Evolutionary conservation across 2,113 vertebrate species (phyloP).

Genomic region (Potamarius usumacintae): DNA sequence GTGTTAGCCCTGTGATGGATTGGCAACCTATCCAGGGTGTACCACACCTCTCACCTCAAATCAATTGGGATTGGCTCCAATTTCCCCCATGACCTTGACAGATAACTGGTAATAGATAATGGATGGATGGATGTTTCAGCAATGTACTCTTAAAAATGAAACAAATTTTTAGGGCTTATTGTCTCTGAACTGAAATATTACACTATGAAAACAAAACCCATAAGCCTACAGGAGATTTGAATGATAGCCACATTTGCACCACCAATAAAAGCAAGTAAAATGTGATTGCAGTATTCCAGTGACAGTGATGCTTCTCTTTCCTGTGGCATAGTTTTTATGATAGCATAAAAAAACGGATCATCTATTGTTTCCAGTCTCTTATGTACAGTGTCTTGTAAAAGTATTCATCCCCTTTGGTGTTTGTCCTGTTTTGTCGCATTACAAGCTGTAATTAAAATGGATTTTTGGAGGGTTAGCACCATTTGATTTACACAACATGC

Average conservation of each 20-base stretch:
- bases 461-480: too few species aligned
- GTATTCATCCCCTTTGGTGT: too few species aligned
- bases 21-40: too few species aligned
- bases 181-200: neutral
- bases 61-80: too few species aligned
- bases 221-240: neutral
- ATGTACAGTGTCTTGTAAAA: too few species aligned
- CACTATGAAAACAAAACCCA: neutral
- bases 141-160: neutral
- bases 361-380: neutral
- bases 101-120: too few species aligned
- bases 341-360: neutral
- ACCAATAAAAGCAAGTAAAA: conserved; percentile 14
- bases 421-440: too few species aligned
- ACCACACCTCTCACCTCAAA: too few species aligned
- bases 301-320: conserved; percentile 7
- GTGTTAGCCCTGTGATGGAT: too few species aligned
- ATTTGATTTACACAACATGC: too few species aligned
- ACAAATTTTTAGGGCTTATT: neutral
- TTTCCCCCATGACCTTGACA: too few species aligned
- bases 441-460: too few species aligned
- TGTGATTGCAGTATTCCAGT: neutral
- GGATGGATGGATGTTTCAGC: neutral
- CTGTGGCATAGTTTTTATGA: neutral
- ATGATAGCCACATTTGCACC: conserved; percentile 8